phyloP scores from a whole-genome alignment of 1,140 invertebrate species.

The Diachasma alloeum region DNA sequence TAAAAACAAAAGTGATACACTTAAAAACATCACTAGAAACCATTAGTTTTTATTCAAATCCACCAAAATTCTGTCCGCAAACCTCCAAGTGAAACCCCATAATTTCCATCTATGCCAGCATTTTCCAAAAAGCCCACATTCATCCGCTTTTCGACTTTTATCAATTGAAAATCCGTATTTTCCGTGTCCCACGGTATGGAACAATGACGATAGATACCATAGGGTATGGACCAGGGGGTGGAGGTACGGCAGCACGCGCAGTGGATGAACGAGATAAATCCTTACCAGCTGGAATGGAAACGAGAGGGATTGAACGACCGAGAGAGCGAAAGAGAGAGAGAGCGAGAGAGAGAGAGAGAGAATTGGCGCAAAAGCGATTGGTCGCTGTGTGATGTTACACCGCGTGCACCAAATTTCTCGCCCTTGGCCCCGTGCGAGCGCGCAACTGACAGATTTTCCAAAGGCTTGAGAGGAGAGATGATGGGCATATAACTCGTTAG shows the following conservation, averaged over 20 bases:
- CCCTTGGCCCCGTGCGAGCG: constrained; percentile 9
- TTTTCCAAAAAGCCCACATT: background rate
- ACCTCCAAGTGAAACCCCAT: background rate
- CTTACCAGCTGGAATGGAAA: background rate
- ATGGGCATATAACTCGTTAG: background rate
- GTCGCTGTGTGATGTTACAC: constrained; percentile 4
- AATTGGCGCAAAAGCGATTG: constrained; percentile 1
- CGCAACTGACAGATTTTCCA: too few relatives aligned
- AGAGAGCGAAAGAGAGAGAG: too few relatives aligned
- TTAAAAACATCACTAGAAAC: too few relatives aligned
- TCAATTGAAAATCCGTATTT: background rate
- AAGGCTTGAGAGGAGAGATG: too few relatives aligned
- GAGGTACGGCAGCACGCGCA: background rate
- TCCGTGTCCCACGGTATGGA: background rate
- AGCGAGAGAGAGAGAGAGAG: background rate
- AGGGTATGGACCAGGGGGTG: background rate
- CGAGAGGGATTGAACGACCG: background rate
- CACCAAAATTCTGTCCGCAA: too few relatives aligned
- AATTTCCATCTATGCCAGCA: too few relatives aligned
- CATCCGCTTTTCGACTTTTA: background rate
- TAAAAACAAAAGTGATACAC: too few relatives aligned
- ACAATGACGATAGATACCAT: background rate
- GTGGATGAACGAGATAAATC: constrained; percentile 9
- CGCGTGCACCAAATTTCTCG: constrained; percentile 23
- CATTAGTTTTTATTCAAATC: too few relatives aligned